Evolutionary conservation across 2,888 invertebrate species (phyloP), one percentile per base, ranked within the genome.

Genomic region (Blastobasis adustella): DNA sequence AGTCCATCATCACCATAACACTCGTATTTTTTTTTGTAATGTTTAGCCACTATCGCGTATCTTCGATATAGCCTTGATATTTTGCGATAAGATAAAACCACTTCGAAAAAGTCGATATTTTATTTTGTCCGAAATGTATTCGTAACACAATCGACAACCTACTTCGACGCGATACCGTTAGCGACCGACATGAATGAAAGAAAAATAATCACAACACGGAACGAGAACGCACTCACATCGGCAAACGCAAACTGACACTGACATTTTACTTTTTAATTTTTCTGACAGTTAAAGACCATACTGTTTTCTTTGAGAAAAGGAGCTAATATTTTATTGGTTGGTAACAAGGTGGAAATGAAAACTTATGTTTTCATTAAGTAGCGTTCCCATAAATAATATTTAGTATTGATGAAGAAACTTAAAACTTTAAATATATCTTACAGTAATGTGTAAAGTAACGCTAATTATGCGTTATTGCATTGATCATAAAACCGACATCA

Each of bases 31-130:
- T 23, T 2, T 23, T 23, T 23, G 23, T 23, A 23, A 23, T 23
- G 23, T 23, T 23, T 23, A 59, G 55, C 55, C 57, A 53, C 58
- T 59, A 63, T 65, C 65, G 65, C 62, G 67, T 73, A 76, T 76
- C 65, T 71, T 78, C 66, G 68, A 76, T 74, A 63, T 66, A 68
- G 62, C 54, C 55, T 62, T 54, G 56, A 57, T 57, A 56, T 67
- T 55, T 54, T 44, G 39, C 55, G 82, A 80, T 82, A 74, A 77
- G 80, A 80, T 80, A 75, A 59, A 53, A 61, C 57, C 54, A 65
- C 55, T 58, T 52, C 58, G 50, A 61, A 66, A 60, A 57, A 39
- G 49, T 60, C 58, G 56, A 56, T 66, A 57, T 59, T 54, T 60
- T 54, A 51, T 56, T 59, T 60, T 57, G 54, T 61, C 57, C 57